Percentiles rank a stretch among this genome's conserved stretches.
phyloP scores from a whole-genome alignment of 2,888 invertebrate species.

The Xanthia togata region DNA sequence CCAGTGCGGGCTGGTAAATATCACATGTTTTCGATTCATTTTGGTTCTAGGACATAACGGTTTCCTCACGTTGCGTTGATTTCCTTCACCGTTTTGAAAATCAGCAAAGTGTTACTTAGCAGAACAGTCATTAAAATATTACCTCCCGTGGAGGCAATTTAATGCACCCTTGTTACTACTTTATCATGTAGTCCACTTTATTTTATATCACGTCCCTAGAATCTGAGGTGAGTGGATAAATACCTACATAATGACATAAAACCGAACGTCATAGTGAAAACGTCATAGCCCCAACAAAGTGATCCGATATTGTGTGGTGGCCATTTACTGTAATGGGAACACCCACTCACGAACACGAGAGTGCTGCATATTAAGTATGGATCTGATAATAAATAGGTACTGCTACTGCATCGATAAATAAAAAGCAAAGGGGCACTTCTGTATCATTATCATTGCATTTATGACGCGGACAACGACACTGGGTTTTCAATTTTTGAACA shows the following conservation, averaged over 20 bases:
- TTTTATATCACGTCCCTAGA: background rate
- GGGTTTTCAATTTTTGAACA: background rate
- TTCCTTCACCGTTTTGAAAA: background rate
- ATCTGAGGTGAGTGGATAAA: background rate
- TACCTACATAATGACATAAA: slow-evolving; percentile 1
- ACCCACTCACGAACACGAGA: background rate
- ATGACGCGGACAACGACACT: background rate
- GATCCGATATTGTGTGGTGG: slow-evolving; percentile 5
- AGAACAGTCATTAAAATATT: background rate
- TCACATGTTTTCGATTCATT: background rate
- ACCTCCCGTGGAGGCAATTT: too few relatives aligned
- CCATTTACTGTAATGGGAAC: slow-evolving; percentile 25
- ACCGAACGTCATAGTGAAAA: background rate
- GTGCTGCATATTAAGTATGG: slow-evolving; percentile 15
- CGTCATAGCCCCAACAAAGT: background rate
- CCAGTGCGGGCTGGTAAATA: background rate
- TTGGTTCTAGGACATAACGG: background rate
- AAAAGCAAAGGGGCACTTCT: too few relatives aligned
- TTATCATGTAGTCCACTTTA: background rate
- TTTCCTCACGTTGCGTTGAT: background rate
- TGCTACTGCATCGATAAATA: background rate
- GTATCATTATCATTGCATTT: too few relatives aligned
- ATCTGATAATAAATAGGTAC: slow-evolving; percentile 1
- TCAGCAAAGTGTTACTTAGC: background rate
- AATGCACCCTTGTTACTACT: too few relatives aligned